These are phyloP conservation scores for Xanthorhoe designata DNA, from an alignment of 2,888 invertebrate genomes.

Conservation along the genomic window DNA sequence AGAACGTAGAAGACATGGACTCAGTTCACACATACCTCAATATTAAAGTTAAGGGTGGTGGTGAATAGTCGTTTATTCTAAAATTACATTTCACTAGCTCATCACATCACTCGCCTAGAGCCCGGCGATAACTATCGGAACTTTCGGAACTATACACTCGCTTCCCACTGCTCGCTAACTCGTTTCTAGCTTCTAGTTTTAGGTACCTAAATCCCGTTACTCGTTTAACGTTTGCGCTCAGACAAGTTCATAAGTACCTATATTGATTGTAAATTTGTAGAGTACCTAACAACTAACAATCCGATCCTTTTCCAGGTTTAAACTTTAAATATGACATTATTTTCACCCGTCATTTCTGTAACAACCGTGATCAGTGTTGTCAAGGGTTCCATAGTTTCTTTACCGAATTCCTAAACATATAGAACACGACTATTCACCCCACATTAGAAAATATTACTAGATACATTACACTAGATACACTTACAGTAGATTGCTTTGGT, in stretches of 20 bases:
- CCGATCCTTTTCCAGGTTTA: too few relatives aligned
- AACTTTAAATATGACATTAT: neutral
- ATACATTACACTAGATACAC: constrained; percentile 62
- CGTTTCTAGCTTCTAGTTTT: too few relatives aligned
- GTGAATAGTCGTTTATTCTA: constrained; percentile 47
- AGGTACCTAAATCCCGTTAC: too few relatives aligned
- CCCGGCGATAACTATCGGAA: too few relatives aligned
- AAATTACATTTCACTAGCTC: neutral
- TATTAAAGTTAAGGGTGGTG: constrained; percentile 50
- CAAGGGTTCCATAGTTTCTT: neutral
- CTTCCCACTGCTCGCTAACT: too few relatives aligned
- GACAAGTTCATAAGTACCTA: too few relatives aligned
- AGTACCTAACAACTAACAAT: too few relatives aligned
- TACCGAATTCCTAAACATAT: neutral
- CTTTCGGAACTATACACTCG: too few relatives aligned
- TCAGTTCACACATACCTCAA: constrained; percentile 60
- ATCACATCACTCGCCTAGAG: too few relatives aligned
- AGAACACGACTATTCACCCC: constrained; percentile 53
- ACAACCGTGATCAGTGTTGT: neutral
- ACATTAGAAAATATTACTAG: constrained; percentile 55
- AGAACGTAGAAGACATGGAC: constrained; percentile 63
- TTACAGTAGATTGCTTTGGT: constrained; percentile 69
- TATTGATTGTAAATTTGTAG: too few relatives aligned
- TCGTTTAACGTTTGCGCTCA: too few relatives aligned
- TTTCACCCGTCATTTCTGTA: neutral